Evolutionary conservation across 2,888 invertebrate species (phyloP).

Genomic region (Pachycephus smyrnensis): DNA sequence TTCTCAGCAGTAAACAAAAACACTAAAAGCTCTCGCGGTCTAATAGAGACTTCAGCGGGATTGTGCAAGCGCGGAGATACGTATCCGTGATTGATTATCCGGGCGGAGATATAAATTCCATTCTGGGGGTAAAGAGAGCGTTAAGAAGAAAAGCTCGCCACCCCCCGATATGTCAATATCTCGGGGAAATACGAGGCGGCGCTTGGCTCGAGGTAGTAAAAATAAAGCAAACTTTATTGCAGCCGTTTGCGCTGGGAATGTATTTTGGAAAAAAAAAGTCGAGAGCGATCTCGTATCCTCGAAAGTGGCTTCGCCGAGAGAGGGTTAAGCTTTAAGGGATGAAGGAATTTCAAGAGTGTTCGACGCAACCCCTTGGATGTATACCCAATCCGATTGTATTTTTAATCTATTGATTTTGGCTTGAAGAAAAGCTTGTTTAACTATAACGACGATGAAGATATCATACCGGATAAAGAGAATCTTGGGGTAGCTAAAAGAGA

Average conservation of each 20-base stretch:
- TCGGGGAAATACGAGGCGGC: slow-evolving; percentile 47
- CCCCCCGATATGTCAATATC: slow-evolving; percentile 57
- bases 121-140: slow-evolving; percentile 50
- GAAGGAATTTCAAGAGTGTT: background rate
- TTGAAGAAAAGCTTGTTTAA: slow-evolving; percentile 47
- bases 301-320: background rate
- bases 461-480: slow-evolving; percentile 21
- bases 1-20: too few species aligned
- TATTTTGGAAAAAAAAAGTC: background rate
- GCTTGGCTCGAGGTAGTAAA: slow-evolving; percentile 52
- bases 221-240: slow-evolving; percentile 53
- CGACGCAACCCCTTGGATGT: too few species aligned
- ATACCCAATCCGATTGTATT: slow-evolving; percentile 27
- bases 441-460: slow-evolving; percentile 13
- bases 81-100: slow-evolving; percentile 44
- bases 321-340: slow-evolving; percentile 15
- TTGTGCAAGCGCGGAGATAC: slow-evolving; percentile 39
- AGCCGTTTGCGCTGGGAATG: background rate
- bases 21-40: slow-evolving; percentile 10
- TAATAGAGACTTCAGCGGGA: slow-evolving; percentile 50
- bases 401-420: slow-evolving; percentile 53
- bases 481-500: slow-evolving; percentile 5
- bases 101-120: slow-evolving; percentile 53
- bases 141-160: slow-evolving; percentile 48
- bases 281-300: background rate